Percentiles rank a stretch among this genome's conserved stretches.
phyloP scores from a whole-genome alignment of 2,797 vertebrate species.

The Intellagama lesueurii region DNA sequence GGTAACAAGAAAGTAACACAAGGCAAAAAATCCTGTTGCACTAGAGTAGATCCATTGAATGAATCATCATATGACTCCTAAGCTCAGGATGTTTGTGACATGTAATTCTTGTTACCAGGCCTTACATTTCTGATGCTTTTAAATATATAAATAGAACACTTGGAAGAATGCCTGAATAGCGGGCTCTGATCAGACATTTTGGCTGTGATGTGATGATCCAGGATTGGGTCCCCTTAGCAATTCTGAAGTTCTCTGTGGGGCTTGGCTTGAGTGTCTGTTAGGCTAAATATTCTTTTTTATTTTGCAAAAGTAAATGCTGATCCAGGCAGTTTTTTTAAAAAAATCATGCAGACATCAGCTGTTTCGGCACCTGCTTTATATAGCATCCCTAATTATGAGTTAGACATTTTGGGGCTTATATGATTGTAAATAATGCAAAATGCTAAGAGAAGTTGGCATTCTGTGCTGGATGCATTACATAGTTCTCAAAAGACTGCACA shows the following conservation, averaged over 20 bases:
- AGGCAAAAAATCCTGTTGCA: no score
- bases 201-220: background rate
- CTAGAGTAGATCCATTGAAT: no score
- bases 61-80: no score
- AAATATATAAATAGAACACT: no score
- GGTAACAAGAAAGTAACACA: no score
- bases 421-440: slow-evolving; percentile 21
- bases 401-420: slow-evolving; percentile 12
- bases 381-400: background rate
- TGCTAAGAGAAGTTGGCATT: slow-evolving; percentile 9
- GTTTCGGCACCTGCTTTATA: slow-evolving; percentile 1
- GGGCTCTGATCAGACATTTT: no score
- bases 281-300: background rate
- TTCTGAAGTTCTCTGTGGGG: background rate
- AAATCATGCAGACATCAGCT: background rate
- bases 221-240: background rate
- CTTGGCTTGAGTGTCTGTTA: rapidly evolving
- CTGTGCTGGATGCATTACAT: slow-evolving; percentile 5
- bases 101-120: background rate
- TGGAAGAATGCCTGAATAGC: no score
- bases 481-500: background rate
- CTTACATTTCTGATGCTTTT: background rate
- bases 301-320: rapidly evolving
- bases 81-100: no score
- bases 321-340: no score